Evolutionary conservation across 2,888 invertebrate species (phyloP), one percentile per base, ranked within the genome.

Genomic region (Pogonocherus hispidulus): DNA sequence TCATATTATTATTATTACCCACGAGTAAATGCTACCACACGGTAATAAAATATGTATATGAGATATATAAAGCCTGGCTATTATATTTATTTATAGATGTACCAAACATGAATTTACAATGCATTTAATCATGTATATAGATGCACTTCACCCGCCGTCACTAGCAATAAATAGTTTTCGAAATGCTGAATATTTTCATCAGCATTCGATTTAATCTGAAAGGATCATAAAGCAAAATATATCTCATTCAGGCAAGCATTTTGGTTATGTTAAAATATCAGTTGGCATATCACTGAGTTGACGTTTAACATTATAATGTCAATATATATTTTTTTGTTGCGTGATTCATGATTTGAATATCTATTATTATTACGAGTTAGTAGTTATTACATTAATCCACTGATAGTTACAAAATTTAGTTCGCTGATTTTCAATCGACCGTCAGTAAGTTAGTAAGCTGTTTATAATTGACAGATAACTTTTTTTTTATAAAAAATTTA

Each of bases 81-180:
- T 57, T 44, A 57, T 23, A 57, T 57, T 57, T 46, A 57, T 46
- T 27, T 44, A 57, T 57, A 27, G 44, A 23, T 27, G 23, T 57
- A 44, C 46, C 20, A 57, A 57, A 44, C 27, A 57, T 46, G 19
- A 57, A 57, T 57, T 57, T 23, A 16, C n/a, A 22, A 57, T 44
- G 27, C 16, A 44, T 57, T 57, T 46, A 57, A 57, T 57, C 57
- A 57, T 57, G 27, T 57, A 46, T 23, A 57, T 46, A 57, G 9
- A 47, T 20, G 11, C 47, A 47, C 18, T 47, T 47, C 9, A 47
- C 47, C 47, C 20, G 19, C 22, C 19, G 47, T 47, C 47, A 41
- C 41, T 14, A 14, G 41, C 41, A 41, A 41, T 41, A 41, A 41
- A 41, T 41, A 41, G 41, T 41, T 41, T n/a, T 41, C 14, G 41